A percentile compares a stretch with the other conserved stretches of the same genome.
These are phyloP conservation scores for Stigmatopora nigra DNA, from an alignment of 2,113 vertebrate genomes.

Conservation along the genomic window DNA sequence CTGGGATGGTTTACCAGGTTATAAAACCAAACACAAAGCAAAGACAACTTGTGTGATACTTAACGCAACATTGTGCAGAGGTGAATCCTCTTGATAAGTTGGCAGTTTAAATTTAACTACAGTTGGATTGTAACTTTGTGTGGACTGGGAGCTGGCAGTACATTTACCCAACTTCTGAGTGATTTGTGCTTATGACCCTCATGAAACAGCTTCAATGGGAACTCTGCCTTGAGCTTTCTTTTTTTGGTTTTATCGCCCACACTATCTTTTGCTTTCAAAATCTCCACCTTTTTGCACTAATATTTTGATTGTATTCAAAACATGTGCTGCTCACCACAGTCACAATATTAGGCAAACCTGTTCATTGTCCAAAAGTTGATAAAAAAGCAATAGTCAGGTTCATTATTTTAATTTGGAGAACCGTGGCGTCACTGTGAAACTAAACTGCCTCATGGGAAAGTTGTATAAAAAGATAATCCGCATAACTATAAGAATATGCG, in stretches of 20 bases:
- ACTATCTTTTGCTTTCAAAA: not conserved
- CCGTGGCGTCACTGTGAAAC: not conserved
- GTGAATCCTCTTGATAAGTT: not conserved
- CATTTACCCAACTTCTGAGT: slow-evolving; percentile 18
- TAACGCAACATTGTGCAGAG: too few species aligned
- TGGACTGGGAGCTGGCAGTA: slow-evolving; percentile 3
- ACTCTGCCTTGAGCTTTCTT: not conserved
- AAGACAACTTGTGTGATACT: too few species aligned
- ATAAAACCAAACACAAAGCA: too few species aligned
- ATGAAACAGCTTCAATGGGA: slow-evolving; percentile 2
- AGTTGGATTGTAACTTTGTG: slow-evolving; percentile 7
- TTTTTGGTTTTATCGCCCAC: not conserved
- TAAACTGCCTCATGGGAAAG: not conserved
- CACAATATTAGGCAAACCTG: not conserved
- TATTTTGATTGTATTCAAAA: not conserved
- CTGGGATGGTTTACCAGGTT: too few species aligned
- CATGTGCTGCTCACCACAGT: too few species aligned
- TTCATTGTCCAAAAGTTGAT: not conserved
- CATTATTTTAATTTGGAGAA: not conserved
- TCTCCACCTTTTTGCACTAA: not conserved
- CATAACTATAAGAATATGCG: not conserved
- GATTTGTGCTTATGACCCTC: slow-evolving; percentile 21
- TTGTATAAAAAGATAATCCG: not conserved
- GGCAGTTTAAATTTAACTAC: not conserved
- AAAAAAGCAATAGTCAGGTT: not conserved